Evolutionary conservation across 2,113 vertebrate species (phyloP), one percentile per base, ranked within the genome.

Genomic region (Ammodytes marinus): DNA sequence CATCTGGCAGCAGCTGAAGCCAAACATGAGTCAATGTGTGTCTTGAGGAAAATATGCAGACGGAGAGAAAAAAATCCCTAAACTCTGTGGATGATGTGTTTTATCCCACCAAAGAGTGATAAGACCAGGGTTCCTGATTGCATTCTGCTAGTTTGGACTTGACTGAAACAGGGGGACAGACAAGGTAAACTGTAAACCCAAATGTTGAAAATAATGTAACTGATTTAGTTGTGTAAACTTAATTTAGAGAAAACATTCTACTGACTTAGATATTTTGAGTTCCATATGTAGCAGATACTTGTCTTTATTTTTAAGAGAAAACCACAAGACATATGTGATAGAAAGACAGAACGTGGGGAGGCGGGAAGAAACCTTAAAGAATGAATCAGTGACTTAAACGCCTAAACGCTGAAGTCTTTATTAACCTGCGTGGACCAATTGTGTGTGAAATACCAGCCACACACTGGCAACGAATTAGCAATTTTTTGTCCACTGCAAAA

Each of bases 401-500:
- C 27, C 27, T 27, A 27, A 27, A 27, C 53, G 52, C 64, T 71
- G 7, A 72, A 75, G 69, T 59, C 70, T 85, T 80, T 86, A 88
- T 80, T 88, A 84, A 86, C 84, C 65, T 74, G 52, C 8, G 0
- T 0, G 6, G 79, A 79, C 67, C 76, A 67, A 77, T 89, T 63
- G 65, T 76, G 76, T 79, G 54, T 77, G 63, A 81, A 88, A 79
- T 67, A 75, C 84, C 27, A 27, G 27, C 64, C 47, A 4, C 35
- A 19, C 15, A 35, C 79, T 89, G 88, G 85, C 88, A 84, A 55
- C 2, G 53, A 72, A 73, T 67, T 47, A 61, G 58, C 70, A 72
- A 72, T 27, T 90, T 73, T 89, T 80, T 89, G 19, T 76, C 58
- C 59, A 37, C 69, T 75, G 57, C 27, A 83, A 82, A 83, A 66